Conservation (phyloP, 2,113 vertebrate species). For the Erpornis zantholeuca region DNA sequence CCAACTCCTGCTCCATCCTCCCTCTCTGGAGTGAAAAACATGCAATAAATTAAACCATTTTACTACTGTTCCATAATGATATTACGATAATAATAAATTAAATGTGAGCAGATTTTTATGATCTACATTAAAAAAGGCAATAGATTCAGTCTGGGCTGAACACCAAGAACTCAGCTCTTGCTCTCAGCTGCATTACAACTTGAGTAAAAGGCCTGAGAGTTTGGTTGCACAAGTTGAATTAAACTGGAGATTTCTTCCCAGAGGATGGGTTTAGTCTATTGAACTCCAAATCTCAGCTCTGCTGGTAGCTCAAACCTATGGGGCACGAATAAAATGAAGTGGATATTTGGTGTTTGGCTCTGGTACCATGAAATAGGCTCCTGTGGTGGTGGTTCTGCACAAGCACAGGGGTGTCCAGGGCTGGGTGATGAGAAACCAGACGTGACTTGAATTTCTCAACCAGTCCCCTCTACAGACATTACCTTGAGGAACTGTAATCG, state of each 20-base stretch:
- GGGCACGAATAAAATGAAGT: not conserved
- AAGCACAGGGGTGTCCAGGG: not conserved
- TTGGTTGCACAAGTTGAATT: not conserved
- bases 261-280: not conserved
- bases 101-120: constrained; percentile 52
- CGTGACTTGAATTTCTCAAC: not conserved
- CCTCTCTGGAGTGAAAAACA: constrained; percentile 11
- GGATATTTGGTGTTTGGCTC: not conserved
- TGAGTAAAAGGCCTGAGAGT: not conserved
- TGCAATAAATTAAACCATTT: constrained; percentile 15
- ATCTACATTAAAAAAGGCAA: constrained; percentile 19
- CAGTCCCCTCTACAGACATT: not conserved
- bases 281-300: not conserved
- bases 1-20: not conserved
- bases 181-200: not conserved
- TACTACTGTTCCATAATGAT: constrained; percentile 53
- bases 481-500: not conserved
- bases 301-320: not conserved
- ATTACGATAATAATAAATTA: constrained; percentile 67
- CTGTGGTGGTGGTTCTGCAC: not conserved
- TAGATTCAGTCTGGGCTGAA: constrained; percentile 53
- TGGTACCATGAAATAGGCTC: not conserved
- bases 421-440: not conserved
- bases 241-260: not conserved
- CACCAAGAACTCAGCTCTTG: constrained; percentile 43